Conservation (phyloP, 2,113 vertebrate genomes). For the Lampris megalopsis region DNA sequence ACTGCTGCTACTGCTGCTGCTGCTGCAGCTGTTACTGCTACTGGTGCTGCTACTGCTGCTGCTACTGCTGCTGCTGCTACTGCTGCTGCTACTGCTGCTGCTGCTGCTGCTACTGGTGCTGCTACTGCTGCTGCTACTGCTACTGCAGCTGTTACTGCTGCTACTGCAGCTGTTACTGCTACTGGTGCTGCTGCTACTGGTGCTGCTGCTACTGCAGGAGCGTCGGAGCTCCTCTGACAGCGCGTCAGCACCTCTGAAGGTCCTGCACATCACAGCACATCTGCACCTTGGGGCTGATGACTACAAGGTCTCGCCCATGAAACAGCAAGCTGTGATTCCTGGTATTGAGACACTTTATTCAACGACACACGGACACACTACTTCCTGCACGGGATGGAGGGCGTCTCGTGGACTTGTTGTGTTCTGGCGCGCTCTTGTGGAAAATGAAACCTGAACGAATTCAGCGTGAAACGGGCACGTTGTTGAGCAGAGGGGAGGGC, state of each 20-base stretch:
- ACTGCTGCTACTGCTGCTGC: too few species aligned
- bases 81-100: too few species aligned
- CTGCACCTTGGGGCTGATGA: conserved; percentile 47
- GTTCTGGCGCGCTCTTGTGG: not conserved
- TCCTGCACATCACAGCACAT: conserved; percentile 38
- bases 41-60: too few species aligned
- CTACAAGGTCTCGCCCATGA: conserved; percentile 41
- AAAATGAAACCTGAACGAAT: conserved; percentile 13
- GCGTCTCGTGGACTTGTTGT: conserved; percentile 1
- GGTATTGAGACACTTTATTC: too few species aligned
- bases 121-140: too few species aligned
- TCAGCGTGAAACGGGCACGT: conserved; percentile 50
- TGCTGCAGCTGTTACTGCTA: too few species aligned
- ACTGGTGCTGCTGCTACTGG: too few species aligned
- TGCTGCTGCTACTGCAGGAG: conserved; percentile 45
- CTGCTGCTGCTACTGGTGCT: too few species aligned
- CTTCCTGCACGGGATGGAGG: not conserved
- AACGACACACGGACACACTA: conserved; percentile 3
- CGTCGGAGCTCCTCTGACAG: conserved; percentile 33
- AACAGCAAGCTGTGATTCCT: not conserved
- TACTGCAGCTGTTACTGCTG: too few species aligned
- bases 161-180: too few species aligned
- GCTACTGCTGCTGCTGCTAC: too few species aligned
- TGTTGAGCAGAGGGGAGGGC: conserved; percentile 60
- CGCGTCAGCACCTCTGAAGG: conserved; percentile 30